Base-by-base conservation (phyloP, 1,140 invertebrate genomes). In the Pogonomyrmex californicus region DNA sequence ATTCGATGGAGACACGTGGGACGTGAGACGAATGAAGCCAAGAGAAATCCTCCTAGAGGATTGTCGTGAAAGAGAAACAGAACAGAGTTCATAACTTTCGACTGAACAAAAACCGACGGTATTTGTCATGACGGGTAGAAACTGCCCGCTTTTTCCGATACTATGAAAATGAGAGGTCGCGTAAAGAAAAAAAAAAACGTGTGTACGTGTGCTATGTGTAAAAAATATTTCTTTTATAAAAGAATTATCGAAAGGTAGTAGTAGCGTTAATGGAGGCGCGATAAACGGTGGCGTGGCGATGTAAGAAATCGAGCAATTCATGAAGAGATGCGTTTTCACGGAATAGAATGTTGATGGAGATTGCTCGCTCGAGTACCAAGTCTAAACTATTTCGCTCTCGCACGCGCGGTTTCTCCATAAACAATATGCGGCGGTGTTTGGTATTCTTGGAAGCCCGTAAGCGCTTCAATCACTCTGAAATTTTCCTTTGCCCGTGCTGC, bases 341-440 rank as follows among this genome's bases (percentile, higher is more conserved):
- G 17, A 75, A 47, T 23, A 47, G 79, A 83, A 73, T 30, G 54
- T 60, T 75, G 68, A 60, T 82, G 79, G 66, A 73, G 66, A 60
- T 73, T 60, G 68, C 44, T 71, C n/a, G 38, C 17, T n/a, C 41
- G 36, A 65, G 70, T 36, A 63, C 33, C 4, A 36, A 66, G 10
- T 36, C 7, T 12, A 9, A 58, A 23, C 76, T 56, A 58, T 79
- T 76, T 75, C 49, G 0, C 62, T n/a, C 49, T 44, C 41, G 77
- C 82, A 47, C 85, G 14, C 66, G 68, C 51, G 75, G 60, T 41
- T 60, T 47, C 63, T 71, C 51, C 23, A 71, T 90, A 89, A 89
- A 89, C 77, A 89, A 83, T 89, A 89, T 73, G 33, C 60, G 38
- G n/a, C 30, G 44, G 4, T 51, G 44, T 87, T 90, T 82, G 70